Percentiles rank a stretch among this genome's conserved stretches.
phyloP scores from a whole-genome alignment of 2,888 invertebrate species.

The Oasisia sp. region DNA sequence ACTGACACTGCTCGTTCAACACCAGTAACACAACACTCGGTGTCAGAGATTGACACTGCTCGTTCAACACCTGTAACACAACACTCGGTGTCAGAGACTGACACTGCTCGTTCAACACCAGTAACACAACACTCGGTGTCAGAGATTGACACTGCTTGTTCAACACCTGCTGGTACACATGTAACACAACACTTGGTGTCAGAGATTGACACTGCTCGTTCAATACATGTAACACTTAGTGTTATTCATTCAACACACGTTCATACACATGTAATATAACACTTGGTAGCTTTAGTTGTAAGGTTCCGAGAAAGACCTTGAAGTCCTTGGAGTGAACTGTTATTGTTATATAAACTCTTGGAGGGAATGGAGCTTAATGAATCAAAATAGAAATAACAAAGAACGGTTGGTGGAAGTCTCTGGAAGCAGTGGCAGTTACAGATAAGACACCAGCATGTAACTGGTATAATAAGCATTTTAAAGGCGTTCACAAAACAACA shows the following conservation, averaged over 20 bases:
- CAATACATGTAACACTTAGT: not conserved
- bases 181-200: conserved; percentile 30
- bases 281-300: not conserved
- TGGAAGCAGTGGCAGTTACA: not conserved
- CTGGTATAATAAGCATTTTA: too few relatives aligned
- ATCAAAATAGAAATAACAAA: not conserved
- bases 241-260: too few relatives aligned
- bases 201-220: not conserved
- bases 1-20: conserved; percentile 70
- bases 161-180: too few relatives aligned
- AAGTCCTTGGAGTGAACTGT: too few relatives aligned
- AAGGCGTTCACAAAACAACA: not conserved
- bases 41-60: conserved; percentile 70
- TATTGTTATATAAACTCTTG: too few relatives aligned
- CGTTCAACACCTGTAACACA: conserved; percentile 66
- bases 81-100: not conserved
- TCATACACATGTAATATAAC: conserved; percentile 65
- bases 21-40: conserved; percentile 44
- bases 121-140: conserved; percentile 42
- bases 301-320: too few relatives aligned
- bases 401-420: not conserved
- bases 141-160: conserved; percentile 71
- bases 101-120: not conserved
- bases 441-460: not conserved
- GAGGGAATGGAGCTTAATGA: too few relatives aligned